Evolutionary conservation across 2,113 vertebrate genomes (phyloP), one percentile per base, ranked within the genome.

Genomic region (Sceloporus tristichus): DNA sequence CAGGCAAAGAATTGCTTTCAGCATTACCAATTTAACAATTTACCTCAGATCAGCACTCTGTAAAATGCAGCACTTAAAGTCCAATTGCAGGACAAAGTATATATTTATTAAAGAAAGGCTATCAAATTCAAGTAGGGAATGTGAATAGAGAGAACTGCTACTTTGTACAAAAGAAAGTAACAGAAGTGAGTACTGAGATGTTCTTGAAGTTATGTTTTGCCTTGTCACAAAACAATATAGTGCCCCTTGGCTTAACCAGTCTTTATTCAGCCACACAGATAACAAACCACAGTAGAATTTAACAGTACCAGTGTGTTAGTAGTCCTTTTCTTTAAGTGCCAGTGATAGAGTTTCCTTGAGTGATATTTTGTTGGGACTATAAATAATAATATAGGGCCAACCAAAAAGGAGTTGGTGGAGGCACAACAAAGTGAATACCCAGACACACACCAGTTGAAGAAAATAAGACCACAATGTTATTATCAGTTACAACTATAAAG

Each of bases 21-120:
- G 29, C 73, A 53, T 56, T 74, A 74, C 48, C 53, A 84, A 34
- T 85, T 62, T 40, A 76, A 84, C 68, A 21, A 84, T 84, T 82
- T 73, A n/a, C 18, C 38, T 25, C 34, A 29, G 70, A 73, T 84
- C 70, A 84, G 70, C 68, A 38, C 82, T 84, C 53, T n/a, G 82
- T 62, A 74, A 85, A 73, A 59, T 34, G 29, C 53, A 75, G 71
- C 83, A 85, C 54, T 85, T 85, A 75, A 38, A 59, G n/a, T 59
- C 34, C 73, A 85, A 76, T 85, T 85, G 71, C 81, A 48, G 65
- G 7, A 56, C 29, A 71, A 54, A 76, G 53, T 85, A 62, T 85
- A 73, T 23, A 85, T 76, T 76, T 42, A 76, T 62, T 85, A 40
- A 62, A 29, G 9, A 75, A 85, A 59, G n/a, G n/a, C 53, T 59